Base-by-base conservation (phyloP, 2,888 invertebrate species). In the Spodoptera picta region DNA sequence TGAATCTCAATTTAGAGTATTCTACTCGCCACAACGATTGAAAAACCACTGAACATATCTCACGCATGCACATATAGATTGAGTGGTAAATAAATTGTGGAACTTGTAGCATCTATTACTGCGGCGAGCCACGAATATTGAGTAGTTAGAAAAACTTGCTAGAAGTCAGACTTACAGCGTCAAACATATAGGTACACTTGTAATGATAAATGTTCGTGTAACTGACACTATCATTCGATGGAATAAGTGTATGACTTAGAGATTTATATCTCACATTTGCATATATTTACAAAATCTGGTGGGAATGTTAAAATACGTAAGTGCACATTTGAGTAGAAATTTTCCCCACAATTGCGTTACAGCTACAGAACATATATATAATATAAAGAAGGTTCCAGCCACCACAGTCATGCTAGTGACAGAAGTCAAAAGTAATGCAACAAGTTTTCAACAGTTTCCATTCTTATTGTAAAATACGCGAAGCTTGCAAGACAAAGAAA, bases 41-140 rank as follows among this genome's bases (percentile, higher is more conserved):
- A 49, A 42, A 19, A 41, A 61, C 45, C 57, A 19, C 36, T 4
- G 24, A 24, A 24, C 24, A 31, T 27, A 53, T 42, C 51, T 48
- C 41, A 51, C 31, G 60, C 50, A 52, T 62, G 53, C 11, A 64
- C 73, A 65, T 69, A 81, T 71, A 72, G 72, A 80, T 82, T 74
- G 73, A 79, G 75, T 69, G 75, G 60, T 59, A 64, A 79, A 81
- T 81, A 81, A 72, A 71, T 72, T 60, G 66, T 63, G 60, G 58
- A 75, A 74, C 73, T 75, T 71, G 60, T 74, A 55, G 58, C 57
- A 71, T 74, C 52, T 55, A 69, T 59, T 71, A 69, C 68, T 65
- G 52, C 60, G 31, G 68, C 81, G 73, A 70, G 61, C 54, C 55
- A 53, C 53, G 71, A 69, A 79, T 77, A 67, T 65, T 66, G 52